Conservation (phyloP, 1,140 invertebrate genomes). For the Parasteatoda tepidariorum region DNA sequence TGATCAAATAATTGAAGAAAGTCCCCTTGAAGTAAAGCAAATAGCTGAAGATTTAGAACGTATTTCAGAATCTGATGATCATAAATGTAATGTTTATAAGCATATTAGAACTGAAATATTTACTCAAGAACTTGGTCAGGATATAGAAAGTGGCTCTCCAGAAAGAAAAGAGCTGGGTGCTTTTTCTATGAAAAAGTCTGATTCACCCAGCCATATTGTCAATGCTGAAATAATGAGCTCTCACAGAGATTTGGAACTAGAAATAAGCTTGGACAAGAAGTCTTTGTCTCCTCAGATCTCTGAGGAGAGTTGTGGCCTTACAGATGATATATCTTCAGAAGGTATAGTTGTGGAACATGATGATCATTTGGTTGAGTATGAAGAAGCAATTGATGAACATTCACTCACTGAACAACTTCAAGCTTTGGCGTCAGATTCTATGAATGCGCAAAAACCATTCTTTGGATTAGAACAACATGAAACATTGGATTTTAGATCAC, state of each 20-base stretch:
- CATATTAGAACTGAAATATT: conserved; percentile 68
- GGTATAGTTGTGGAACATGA: conserved; percentile 44
- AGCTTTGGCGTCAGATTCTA: conserved; percentile 28
- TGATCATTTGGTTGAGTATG: conserved; percentile 50
- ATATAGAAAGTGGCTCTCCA: conserved; percentile 67
- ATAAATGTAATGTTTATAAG: conserved; percentile 65
- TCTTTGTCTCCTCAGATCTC: conserved; percentile 36
- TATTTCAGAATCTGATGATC: conserved; percentile 62
- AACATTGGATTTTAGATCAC: conserved; percentile 20
- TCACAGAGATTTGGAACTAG: background rate
- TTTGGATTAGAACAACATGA: background rate
- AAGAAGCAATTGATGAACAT: conserved; percentile 51
- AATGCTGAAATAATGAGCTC: background rate
- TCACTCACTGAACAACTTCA: conserved; percentile 54
- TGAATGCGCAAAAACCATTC: background rate
- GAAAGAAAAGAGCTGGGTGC: conserved; percentile 62
- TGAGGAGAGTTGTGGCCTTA: conserved; percentile 33
- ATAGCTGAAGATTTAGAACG: conserved; percentile 49
- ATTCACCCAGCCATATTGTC: conserved; percentile 10
- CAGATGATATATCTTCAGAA: conserved; percentile 54
- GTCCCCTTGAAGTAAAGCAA: conserved; percentile 56
- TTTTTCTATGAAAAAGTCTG: conserved; percentile 40
- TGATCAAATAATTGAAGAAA: conserved; percentile 60
- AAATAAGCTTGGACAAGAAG: background rate
- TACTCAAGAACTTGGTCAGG: conserved; percentile 67